Percentiles rank a stretch among this genome's conserved stretches.
Conservation (phyloP, 2,113 vertebrate genomes). For the Pyxicephalus adspersus region DNA sequence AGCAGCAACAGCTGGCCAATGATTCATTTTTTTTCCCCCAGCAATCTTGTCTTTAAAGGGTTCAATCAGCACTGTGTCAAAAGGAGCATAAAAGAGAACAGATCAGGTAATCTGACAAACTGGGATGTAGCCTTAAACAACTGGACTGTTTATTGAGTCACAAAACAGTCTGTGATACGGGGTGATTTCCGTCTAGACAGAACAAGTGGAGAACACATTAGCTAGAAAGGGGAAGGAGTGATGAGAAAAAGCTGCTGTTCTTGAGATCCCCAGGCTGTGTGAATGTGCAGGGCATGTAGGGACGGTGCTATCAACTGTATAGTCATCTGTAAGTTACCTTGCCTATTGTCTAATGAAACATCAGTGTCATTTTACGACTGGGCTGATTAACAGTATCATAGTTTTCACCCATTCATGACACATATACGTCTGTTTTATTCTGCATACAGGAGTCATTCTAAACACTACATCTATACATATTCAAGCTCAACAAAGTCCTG, state of each 20-base stretch:
- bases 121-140: constrained; percentile 68
- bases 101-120: constrained; percentile 72
- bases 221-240: constrained; percentile 61
- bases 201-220: constrained; percentile 75
- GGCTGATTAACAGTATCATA: background rate
- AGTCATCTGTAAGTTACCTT: constrained; percentile 2
- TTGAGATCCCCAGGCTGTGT: constrained; percentile 46
- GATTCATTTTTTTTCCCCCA: constrained; percentile 60
- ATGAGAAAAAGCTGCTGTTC: constrained; percentile 59
- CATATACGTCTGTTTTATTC: background rate
- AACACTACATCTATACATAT: background rate
- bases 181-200: constrained; percentile 79
- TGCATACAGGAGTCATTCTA: background rate
- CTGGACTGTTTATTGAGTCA: constrained; percentile 71
- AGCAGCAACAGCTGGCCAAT: constrained; percentile 70
- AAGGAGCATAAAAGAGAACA: constrained; percentile 64
- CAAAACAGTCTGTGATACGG: constrained; percentile 71
- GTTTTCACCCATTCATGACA: background rate
- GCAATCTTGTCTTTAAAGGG: constrained; percentile 66
- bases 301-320: background rate
- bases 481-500: too few species aligned
- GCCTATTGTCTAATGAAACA: constrained; percentile 10
- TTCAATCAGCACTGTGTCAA: constrained; percentile 66
- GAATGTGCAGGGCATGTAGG: constrained; percentile 53
- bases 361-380: background rate